phyloP scores from a whole-genome alignment of 92 coral and sea anemone species.

The Palythoa heliodiscus region DNA sequence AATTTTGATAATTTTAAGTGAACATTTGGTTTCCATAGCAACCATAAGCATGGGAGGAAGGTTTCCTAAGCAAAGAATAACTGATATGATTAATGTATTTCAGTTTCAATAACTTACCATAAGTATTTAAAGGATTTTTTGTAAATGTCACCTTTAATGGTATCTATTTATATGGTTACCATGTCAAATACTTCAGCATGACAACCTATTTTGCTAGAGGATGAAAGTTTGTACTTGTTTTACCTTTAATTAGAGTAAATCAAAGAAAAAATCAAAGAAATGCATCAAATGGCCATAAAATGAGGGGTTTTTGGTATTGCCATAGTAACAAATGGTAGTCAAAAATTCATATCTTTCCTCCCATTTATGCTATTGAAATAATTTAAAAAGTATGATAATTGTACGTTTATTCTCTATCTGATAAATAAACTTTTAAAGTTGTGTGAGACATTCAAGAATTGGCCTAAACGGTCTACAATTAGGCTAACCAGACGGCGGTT shows the following conservation, averaged over 20 bases:
- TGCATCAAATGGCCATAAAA: background rate
- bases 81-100: background rate
- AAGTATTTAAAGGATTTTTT: constrained; percentile 7
- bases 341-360: constrained; percentile 33
- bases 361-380: constrained; percentile 19
- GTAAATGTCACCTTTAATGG: constrained; percentile 10
- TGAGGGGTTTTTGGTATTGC: constrained; percentile 2
- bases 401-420: background rate
- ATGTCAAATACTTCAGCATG: constrained; percentile 17
- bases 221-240: constrained; percentile 18
- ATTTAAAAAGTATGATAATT: constrained; percentile 31
- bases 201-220: constrained; percentile 15
- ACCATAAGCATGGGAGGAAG: constrained; percentile 23
- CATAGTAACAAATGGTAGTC: constrained; percentile 28
- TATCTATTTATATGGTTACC: constrained; percentile 22
- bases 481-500: too few relatives aligned
- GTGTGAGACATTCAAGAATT: too few relatives aligned
- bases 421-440: background rate
- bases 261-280: constrained; percentile 1
- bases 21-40: constrained; percentile 35
- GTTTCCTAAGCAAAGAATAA: constrained; percentile 11
- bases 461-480: too few relatives aligned
- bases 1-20: constrained; percentile 18
- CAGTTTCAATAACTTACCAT: constrained; percentile 23
- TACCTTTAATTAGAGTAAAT: background rate